These are phyloP conservation scores for Pachliopta kotzebuea DNA, from an alignment of 2,888 invertebrate species.

Conservation along the genomic window DNA sequence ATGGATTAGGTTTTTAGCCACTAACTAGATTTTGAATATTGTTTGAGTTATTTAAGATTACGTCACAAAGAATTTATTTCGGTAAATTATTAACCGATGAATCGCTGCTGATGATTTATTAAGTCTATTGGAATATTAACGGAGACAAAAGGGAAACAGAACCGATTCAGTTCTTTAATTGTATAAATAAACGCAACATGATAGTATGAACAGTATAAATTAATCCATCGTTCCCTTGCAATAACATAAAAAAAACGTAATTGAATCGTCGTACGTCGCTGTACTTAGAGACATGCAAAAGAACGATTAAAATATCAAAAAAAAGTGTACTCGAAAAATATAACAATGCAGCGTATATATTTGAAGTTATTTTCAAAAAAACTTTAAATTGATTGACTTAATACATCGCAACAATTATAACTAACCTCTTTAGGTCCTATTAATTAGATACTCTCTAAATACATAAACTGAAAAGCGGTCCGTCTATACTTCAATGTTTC, in stretches of 20 bases:
- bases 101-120: background rate
- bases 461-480: no score
- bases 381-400: no score
- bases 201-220: constrained; percentile 7
- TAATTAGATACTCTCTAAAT: no score
- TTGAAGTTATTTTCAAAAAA: no score
- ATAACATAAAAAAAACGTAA: constrained; percentile 10
- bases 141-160: constrained; percentile 5
- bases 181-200: constrained; percentile 24
- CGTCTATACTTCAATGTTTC: no score
- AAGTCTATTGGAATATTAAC: background rate
- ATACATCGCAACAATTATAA: no score
- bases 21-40: no score
- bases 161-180: background rate
- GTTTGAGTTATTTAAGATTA: background rate
- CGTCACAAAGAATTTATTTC: background rate
- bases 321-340: background rate
- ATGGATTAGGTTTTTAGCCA: no score
- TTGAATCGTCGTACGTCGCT: constrained; percentile 11
- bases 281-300: constrained; percentile 27
- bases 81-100: background rate
- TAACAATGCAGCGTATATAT: no score
- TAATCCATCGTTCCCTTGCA: constrained; percentile 12
- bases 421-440: no score
- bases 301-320: background rate